Percentiles rank a stretch among this genome's conserved stretches.
Conservation (phyloP, 2,888 invertebrate species). For the Leptopilina drosophilae region DNA sequence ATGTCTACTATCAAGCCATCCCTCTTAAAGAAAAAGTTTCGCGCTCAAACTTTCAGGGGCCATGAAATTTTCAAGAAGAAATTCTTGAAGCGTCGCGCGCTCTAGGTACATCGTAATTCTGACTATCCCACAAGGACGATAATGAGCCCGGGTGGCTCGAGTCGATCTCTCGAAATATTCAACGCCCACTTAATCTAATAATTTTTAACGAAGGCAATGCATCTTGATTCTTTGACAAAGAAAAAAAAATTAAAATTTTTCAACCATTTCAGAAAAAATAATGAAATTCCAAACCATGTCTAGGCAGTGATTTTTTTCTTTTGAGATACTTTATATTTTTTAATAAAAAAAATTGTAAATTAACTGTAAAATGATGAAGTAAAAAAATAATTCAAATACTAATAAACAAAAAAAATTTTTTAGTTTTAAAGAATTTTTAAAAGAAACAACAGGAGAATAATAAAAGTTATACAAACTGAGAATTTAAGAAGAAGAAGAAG, state of each 20-base stretch:
- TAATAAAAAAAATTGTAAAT: too few relatives aligned
- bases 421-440: too few relatives aligned
- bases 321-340: too few relatives aligned
- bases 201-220: slow-evolving; percentile 18
- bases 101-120: slow-evolving; percentile 30
- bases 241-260: too few relatives aligned
- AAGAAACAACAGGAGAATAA: too few relatives aligned
- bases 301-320: neutral
- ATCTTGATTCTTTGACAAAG: neutral
- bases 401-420: too few relatives aligned
- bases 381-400: too few relatives aligned
- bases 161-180: slow-evolving; percentile 27
- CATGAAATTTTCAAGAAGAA: slow-evolving; percentile 59
- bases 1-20: slow-evolving; percentile 27
- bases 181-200: slow-evolving; percentile 28
- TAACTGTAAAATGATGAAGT: too few relatives aligned
- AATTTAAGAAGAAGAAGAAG: too few relatives aligned
- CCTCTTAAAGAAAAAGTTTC: slow-evolving; percentile 48
- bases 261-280: neutral
- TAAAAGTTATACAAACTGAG: too few relatives aligned
- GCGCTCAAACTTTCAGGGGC: slow-evolving; percentile 54
- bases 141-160: slow-evolving; percentile 17
- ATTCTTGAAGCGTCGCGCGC: slow-evolving; percentile 42
- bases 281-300: neutral
- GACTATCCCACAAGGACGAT: slow-evolving; percentile 31